A percentile compares a stretch with the other conserved stretches of the same genome.
These are phyloP conservation scores for Notolabrus celidotus DNA, from an alignment of 2,797 vertebrate species.

Conservation along the genomic window DNA sequence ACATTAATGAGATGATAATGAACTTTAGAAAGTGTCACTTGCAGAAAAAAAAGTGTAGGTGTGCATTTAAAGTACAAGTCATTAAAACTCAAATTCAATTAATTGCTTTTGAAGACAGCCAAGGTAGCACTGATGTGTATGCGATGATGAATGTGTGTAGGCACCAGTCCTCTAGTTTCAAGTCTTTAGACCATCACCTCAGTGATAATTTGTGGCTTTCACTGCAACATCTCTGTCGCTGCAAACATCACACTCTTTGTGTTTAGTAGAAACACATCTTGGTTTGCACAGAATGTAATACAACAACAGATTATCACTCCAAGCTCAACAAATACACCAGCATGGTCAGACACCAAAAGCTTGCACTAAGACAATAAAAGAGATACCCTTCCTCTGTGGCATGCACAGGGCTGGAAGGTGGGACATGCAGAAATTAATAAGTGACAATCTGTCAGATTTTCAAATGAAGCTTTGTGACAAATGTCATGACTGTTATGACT, in stretches of 20 bases:
- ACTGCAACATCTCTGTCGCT: slow-evolving; percentile 13
- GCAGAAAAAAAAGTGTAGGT: slow-evolving; percentile 24
- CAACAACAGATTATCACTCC: neutral
- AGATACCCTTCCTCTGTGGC: too few species aligned
- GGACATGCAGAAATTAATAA: too few species aligned
- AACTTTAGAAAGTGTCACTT: slow-evolving; percentile 32
- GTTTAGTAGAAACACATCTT: neutral
- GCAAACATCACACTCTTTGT: neutral
- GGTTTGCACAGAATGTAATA: neutral
- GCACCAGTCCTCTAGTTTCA: slow-evolving; percentile 8
- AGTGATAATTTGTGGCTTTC: slow-evolving; percentile 38
- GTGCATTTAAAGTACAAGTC: slow-evolving; percentile 54
- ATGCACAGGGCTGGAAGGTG: too few species aligned
- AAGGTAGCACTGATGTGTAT: neutral
- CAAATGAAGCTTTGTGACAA: too few species aligned
- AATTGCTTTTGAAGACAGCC: slow-evolving; percentile 12
- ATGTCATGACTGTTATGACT: too few species aligned
- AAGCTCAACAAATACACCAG: neutral
- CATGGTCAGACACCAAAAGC: neutral
- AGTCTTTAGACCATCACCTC: slow-evolving; percentile 1
- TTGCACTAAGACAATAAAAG: too few species aligned
- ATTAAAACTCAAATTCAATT: slow-evolving; percentile 23
- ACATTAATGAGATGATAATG: slow-evolving; percentile 29
- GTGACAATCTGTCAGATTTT: too few species aligned
- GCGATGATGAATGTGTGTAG: slow-evolving; percentile 2